Evolutionary conservation across 2,888 invertebrate genomes (phyloP).

Genomic region (Colostygia pectinataria): DNA sequence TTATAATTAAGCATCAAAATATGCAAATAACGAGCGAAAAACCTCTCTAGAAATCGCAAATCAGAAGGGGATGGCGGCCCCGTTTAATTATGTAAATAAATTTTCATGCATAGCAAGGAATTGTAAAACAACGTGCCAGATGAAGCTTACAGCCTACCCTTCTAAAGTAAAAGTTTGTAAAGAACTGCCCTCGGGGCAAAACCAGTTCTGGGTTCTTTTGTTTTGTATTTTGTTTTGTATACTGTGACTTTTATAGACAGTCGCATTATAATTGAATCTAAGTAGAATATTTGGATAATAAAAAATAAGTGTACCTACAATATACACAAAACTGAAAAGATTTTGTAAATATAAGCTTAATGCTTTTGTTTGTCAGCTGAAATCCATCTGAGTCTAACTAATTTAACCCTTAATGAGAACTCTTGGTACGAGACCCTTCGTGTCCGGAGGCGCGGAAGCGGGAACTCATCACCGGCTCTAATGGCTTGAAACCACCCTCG

Average conservation of each 20-base stretch:
- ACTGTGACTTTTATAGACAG: slow-evolving; percentile 24
- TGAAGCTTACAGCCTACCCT: slow-evolving; percentile 55
- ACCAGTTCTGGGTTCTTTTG: slow-evolving; percentile 46
- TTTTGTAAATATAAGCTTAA: slow-evolving; percentile 35
- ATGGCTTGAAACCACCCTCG: slow-evolving; percentile 65
- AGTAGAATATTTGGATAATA: too few species aligned
- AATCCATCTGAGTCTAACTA: slow-evolving; percentile 60
- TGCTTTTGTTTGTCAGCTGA: slow-evolving; percentile 51
- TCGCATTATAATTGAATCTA: too few species aligned
- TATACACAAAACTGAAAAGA: too few species aligned
- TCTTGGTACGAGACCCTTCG: slow-evolving; percentile 54
- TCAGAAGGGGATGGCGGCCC: slow-evolving; percentile 65
- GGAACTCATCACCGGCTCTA: slow-evolving; percentile 70
- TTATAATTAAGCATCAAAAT: slow-evolving; percentile 66
- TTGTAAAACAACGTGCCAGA: slow-evolving; percentile 75
- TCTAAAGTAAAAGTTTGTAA: slow-evolving; percentile 68
- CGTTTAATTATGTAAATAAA: slow-evolving; percentile 81
- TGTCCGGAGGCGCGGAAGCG: slow-evolving; percentile 70
- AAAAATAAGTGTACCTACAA: slow-evolving; percentile 30
- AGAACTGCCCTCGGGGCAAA: slow-evolving; percentile 61
- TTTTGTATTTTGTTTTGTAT: slow-evolving; percentile 48
- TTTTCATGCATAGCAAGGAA: slow-evolving; percentile 74
- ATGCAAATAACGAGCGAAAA: slow-evolving; percentile 67
- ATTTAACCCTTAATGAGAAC: slow-evolving; percentile 72
- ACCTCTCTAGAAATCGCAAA: slow-evolving; percentile 75